These are phyloP conservation scores for Zaprionus camerounensis DNA, from an alignment of 1,140 invertebrate genomes.

Conservation along the genomic window DNA sequence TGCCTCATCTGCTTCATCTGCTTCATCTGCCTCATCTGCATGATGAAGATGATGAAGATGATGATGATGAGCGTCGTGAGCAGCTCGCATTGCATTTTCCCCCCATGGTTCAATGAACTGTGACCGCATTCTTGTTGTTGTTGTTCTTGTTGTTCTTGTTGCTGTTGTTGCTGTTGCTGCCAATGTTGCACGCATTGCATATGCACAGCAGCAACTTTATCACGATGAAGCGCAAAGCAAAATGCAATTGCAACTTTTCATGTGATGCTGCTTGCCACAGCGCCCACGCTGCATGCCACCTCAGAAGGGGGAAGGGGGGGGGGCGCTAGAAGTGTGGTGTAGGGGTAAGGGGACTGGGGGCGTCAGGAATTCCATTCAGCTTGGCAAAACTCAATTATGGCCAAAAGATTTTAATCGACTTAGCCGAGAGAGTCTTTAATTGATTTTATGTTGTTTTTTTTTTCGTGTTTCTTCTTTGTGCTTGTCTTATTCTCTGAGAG, in stretches of 20 bases:
- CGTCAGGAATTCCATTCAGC: slow-evolving; percentile 54
- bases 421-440: slow-evolving; percentile 35
- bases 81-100: slow-evolving; percentile 54
- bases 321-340: neutral
- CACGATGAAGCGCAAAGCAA: slow-evolving; percentile 45
- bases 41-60: slow-evolving; percentile 15
- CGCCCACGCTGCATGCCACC: slow-evolving; percentile 7
- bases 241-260: slow-evolving; percentile 58
- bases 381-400: slow-evolving; percentile 49
- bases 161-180: neutral
- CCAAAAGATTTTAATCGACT: slow-evolving; percentile 58
- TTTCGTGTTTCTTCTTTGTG: neutral
- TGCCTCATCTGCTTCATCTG: neutral
- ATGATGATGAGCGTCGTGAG: slow-evolving; percentile 10
- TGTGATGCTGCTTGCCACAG: slow-evolving; percentile 5
- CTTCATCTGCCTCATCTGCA: slow-evolving; percentile 14
- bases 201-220: slow-evolving; percentile 57
- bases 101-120: slow-evolving; percentile 72
- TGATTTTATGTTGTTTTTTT: slow-evolving; percentile 30
- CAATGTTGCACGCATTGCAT: slow-evolving; percentile 56
- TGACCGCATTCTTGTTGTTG: slow-evolving; percentile 66
- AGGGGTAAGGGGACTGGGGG: neutral
- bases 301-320: too few species aligned
- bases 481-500: neutral
- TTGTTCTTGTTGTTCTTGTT: neutral